phyloP scores from a whole-genome alignment of 2,113 vertebrate genomes.

The Salvelinus sp. region DNA sequence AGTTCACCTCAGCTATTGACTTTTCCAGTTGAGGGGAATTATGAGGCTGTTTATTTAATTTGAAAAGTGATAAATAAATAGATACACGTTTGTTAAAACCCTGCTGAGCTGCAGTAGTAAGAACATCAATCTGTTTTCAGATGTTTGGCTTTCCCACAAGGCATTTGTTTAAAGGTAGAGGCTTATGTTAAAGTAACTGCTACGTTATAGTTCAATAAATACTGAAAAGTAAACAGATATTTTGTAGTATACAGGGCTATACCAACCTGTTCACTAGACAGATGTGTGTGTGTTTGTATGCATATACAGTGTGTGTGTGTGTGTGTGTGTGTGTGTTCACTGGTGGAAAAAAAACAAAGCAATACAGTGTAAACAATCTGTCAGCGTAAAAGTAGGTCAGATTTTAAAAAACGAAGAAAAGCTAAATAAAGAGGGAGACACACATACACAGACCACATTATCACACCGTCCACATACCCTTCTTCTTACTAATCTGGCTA shows the following conservation, averaged over 20 bases:
- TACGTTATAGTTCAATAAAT: too few species aligned
- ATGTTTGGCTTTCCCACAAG: constrained; percentile 9
- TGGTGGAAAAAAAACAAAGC: neutral
- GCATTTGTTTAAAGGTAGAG: neutral
- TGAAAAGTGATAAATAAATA: constrained; percentile 40
- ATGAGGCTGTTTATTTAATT: constrained; percentile 31
- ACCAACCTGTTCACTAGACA: neutral
- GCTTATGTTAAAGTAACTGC: neutral
- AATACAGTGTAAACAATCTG: constrained; percentile 8
- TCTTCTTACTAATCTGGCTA: constrained; percentile 2
- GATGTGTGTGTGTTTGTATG: neutral
- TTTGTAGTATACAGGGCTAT: neutral
- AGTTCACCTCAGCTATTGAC: constrained; percentile 47
- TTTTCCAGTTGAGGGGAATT: constrained; percentile 31
- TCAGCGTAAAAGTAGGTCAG: constrained; percentile 27
- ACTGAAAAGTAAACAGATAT: neutral
- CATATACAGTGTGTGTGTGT: neutral
- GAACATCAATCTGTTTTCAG: constrained; percentile 22
- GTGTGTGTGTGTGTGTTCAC: neutral
- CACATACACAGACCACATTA: neutral
- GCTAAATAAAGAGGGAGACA: constrained; percentile 2
- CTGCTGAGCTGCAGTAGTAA: neutral
- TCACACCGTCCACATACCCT: neutral
- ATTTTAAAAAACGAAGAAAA: neutral
- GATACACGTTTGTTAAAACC: constrained; percentile 22